Evolutionary conservation across 2,113 vertebrate species (phyloP), one percentile per base, ranked within the genome.

Genomic region (Chamaea fasciata): DNA sequence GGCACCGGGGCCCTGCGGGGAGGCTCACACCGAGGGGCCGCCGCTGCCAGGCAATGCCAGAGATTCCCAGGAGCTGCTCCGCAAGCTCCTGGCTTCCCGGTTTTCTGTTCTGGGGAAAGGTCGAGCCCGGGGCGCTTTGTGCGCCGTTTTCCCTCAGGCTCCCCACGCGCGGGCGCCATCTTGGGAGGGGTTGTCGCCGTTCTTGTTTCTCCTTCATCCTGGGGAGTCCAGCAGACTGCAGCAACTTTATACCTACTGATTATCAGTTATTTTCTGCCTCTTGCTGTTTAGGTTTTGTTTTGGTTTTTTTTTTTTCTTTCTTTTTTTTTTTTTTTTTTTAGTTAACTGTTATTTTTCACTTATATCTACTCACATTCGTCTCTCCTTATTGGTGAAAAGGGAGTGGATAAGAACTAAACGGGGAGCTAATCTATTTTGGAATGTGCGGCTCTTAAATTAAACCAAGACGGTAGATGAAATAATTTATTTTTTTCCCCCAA

Each of bases 111-210:
- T 4, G 23, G 7, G 22, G 39, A 5, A 18, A 18, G 57, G 22
- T 0, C 8, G 41, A 23, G 28, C n/a, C 21, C 6, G 1, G 5
- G 2, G 27, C 11, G 2, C 1, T 5, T 33, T 55, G 18, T 3
- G 28, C 7, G 14, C 41, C 28, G 2, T 9, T 6, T 22, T 5
- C 39, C 33, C 33, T 9, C 26, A 2, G 16, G 8, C 13, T 60
- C 22, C 27, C 13, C 57, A 14, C 57, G 27, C 27, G 10, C 7
- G 4, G 49, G 8, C 41, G 28, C 81, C 49, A 33, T 23, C 18
- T 31, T 47, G 41, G 23, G 8, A 3, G 7, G 31, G 7, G 10
- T 1, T 12, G 4, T 1, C 1, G 3, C 28, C 11, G 1, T 11
- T 5, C 39, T 19, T 18, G 27, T 27, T 74, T 19, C 28, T 42